Evolutionary conservation across 1,140 invertebrate genomes (phyloP).

Genomic region (Xylocopa sonorina): DNA sequence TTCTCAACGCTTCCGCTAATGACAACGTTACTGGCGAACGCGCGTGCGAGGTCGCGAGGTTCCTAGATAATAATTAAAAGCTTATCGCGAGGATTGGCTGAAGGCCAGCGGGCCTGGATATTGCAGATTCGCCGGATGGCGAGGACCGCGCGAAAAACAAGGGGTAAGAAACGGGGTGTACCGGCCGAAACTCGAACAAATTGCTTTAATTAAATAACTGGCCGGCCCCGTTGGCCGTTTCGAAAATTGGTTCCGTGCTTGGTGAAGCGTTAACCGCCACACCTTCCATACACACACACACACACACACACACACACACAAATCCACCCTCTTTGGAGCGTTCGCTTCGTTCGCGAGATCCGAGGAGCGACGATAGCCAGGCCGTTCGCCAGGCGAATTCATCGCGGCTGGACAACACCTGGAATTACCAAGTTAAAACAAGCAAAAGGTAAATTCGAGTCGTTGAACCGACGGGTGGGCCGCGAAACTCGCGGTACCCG

Average conservation of each 20-base stretch:
- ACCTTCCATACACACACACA: no score
- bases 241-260: constrained; percentile 69
- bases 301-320: no score
- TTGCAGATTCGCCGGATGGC: constrained; percentile 49
- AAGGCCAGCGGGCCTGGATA: constrained; percentile 56
- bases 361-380: neutral
- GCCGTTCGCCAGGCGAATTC: neutral
- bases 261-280: constrained; percentile 65
- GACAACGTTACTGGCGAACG: constrained; percentile 6
- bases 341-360: constrained; percentile 38
- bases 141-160: constrained; percentile 38
- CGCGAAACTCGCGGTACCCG: neutral
- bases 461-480: neutral
- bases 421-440: neutral
- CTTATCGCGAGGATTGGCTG: constrained; percentile 66
- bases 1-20: neutral
- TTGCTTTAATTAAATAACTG: constrained; percentile 70
- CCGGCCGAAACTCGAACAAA: constrained; percentile 59
- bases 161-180: constrained; percentile 32
- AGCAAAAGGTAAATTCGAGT: neutral
- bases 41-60: constrained; percentile 38
- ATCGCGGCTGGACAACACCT: neutral
- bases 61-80: constrained; percentile 68
- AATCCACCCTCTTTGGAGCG: no score
- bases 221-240: no score